A percentile compares a stretch with the other conserved stretches of the same genome.
phyloP scores from a whole-genome alignment of 2,888 invertebrate genomes.

The Calameuta idolon region DNA sequence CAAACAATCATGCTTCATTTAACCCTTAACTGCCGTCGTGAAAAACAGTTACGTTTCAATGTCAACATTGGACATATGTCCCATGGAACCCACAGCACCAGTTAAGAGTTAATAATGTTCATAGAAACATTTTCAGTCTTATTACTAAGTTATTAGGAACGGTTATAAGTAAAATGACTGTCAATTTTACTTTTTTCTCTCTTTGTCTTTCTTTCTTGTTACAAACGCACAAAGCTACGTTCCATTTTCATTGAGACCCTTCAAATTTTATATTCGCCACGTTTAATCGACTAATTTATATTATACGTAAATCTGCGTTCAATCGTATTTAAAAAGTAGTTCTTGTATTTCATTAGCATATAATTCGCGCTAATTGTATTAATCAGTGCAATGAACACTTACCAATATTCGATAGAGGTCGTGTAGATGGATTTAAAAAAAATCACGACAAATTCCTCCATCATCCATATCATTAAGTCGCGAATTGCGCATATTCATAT shows the following conservation, averaged over 20 bases:
- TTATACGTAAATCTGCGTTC: neutral
- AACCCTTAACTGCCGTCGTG: no score
- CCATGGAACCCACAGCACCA: no score
- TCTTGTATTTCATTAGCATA: neutral
- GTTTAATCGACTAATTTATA: neutral
- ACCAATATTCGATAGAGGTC: neutral
- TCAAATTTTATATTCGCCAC: neutral
- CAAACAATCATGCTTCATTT: neutral
- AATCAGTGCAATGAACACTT: neutral
- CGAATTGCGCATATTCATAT: slow-evolving; percentile 11
- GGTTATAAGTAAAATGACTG: neutral
- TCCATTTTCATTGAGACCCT: neutral
- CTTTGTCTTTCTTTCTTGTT: neutral
- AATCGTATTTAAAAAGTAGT: neutral
- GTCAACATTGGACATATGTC: no score
- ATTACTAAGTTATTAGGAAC: neutral
- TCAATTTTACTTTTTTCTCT: neutral
- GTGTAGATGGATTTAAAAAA: neutral
- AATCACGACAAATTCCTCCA: neutral
- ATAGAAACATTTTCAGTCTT: neutral
- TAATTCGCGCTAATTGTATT: slow-evolving; percentile 16
- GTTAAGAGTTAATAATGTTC: neutral
- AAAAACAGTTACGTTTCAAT: no score
- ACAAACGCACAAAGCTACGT: neutral
- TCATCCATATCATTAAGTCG: neutral